Percentiles rank a stretch among this genome's conserved stretches.
These are phyloP conservation scores for Bubo bubo DNA, from an alignment of 2,113 vertebrate species.

Conservation along the genomic window DNA sequence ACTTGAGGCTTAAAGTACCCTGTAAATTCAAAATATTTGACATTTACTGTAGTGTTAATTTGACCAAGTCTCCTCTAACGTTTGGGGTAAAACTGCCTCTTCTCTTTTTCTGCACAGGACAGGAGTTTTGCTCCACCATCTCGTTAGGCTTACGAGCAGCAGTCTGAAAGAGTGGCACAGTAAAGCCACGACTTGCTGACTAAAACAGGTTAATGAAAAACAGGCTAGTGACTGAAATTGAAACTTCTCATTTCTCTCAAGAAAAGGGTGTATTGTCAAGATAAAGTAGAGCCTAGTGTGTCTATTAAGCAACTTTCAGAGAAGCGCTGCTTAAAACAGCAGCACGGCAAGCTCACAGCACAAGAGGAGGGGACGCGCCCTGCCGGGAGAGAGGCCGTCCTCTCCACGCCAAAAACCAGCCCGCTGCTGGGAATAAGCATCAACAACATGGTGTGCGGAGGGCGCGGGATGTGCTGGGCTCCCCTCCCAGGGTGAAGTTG, in stretches of 20 bases:
- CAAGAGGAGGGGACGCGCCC: rapidly evolving
- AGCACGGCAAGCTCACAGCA: rapidly evolving
- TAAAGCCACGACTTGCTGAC: slow-evolving; percentile 34
- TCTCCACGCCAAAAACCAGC: not conserved
- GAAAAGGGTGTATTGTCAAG: slow-evolving; percentile 36
- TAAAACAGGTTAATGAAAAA: slow-evolving; percentile 66
- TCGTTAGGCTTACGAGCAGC: not conserved
- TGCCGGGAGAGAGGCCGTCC: rapidly evolving
- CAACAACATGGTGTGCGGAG: not conserved
- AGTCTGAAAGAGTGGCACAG: not conserved
- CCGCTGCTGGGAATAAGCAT: not conserved
- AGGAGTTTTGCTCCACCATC: not conserved
- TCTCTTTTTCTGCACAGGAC: slow-evolving; percentile 6
- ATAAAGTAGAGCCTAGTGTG: not conserved
- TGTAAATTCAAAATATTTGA: slow-evolving; percentile 17
- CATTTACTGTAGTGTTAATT: slow-evolving; percentile 3
- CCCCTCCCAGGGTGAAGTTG: not conserved
- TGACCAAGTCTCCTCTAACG: not conserved
- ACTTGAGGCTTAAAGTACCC: not conserved
- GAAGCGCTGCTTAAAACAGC: not conserved
- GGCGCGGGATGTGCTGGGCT: not conserved
- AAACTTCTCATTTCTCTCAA: slow-evolving; percentile 60
- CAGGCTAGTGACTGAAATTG: slow-evolving; percentile 55
- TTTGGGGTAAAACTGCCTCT: slow-evolving; percentile 1
- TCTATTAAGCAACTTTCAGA: slow-evolving; percentile 29